Evolutionary conservation across 1,140 invertebrate species (phyloP).

Genomic region (Aphaenogaster rudis): DNA sequence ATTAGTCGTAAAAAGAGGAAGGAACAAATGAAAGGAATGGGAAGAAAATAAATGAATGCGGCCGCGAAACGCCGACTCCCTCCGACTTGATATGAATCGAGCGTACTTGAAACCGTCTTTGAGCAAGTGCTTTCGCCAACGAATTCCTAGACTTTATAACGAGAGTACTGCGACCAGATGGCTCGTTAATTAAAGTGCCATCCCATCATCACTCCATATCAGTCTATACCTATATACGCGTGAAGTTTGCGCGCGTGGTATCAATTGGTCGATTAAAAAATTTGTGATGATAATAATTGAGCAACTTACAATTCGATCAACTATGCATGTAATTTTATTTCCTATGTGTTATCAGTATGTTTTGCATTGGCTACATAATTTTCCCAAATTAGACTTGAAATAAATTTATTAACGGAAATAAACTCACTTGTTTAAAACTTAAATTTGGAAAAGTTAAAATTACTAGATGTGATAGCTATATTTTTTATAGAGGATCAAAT

Average conservation of each 20-base stretch:
- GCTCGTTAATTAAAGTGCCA: conserved; percentile 51
- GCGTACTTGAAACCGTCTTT: conserved; percentile 19
- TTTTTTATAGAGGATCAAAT: background rate
- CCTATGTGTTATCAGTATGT: background rate
- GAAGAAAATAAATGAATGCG: conserved; percentile 29
- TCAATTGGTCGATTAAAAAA: background rate
- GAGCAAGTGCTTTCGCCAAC: background rate
- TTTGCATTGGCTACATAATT: background rate
- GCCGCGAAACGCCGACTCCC: background rate
- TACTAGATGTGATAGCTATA: background rate
- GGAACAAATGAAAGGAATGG: background rate
- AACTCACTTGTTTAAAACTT: background rate
- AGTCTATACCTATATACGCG: background rate
- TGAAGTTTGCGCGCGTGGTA: background rate
- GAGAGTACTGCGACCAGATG: background rate
- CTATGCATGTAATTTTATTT: background rate
- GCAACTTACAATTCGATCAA: background rate
- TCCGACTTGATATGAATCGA: conserved; percentile 23
- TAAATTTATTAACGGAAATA: background rate
- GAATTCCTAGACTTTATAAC: conserved; percentile 39
- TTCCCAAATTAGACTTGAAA: background rate
- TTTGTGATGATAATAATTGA: background rate
- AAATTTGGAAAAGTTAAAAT: background rate
- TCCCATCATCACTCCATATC: background rate
- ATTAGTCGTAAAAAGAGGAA: conserved; percentile 12